A percentile compares a stretch with the other conserved stretches of the same genome.
Conservation (phyloP, 2,888 invertebrate genomes). For the Terebella lapidaria region DNA sequence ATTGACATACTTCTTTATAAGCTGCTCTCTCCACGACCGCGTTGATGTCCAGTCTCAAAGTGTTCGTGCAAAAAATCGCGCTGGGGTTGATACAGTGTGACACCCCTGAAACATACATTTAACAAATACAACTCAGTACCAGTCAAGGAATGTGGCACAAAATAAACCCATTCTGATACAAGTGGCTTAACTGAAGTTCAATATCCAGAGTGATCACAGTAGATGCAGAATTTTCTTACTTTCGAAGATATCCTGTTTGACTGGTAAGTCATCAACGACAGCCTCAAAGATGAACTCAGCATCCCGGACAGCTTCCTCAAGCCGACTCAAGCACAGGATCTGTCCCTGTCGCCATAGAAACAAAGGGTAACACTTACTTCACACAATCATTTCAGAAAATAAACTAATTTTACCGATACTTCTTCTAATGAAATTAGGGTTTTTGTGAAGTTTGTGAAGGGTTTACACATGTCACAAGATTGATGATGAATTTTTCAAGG, state of each 20-base stretch:
- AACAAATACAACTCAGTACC: too few species aligned
- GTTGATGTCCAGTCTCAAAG: constrained; percentile 6
- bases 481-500: too few species aligned
- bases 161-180: background rate
- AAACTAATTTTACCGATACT: too few species aligned
- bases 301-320: constrained; percentile 54
- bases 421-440: too few species aligned
- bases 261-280: constrained; percentile 50
- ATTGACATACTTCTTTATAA: constrained; percentile 12
- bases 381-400: too few species aligned
- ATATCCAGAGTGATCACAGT: too few species aligned
- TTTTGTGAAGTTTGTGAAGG: too few species aligned
- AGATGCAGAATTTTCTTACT: constrained; percentile 42
- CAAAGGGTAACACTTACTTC: too few species aligned
- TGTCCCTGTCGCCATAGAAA: constrained; percentile 46
- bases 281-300: constrained; percentile 55
- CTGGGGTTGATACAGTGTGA: constrained; percentile 5
- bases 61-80: constrained; percentile 13
- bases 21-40: constrained; percentile 3
- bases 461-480: too few species aligned
- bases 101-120: constrained; percentile 6
- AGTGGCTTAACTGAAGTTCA: background rate
- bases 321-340: constrained; percentile 51
- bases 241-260: constrained; percentile 54
- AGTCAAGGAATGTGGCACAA: background rate